Percentiles rank a stretch among this genome's conserved stretches.
Evolutionary conservation across 2,797 vertebrate genomes (phyloP).

Genomic region (Danio aesculapii): DNA sequence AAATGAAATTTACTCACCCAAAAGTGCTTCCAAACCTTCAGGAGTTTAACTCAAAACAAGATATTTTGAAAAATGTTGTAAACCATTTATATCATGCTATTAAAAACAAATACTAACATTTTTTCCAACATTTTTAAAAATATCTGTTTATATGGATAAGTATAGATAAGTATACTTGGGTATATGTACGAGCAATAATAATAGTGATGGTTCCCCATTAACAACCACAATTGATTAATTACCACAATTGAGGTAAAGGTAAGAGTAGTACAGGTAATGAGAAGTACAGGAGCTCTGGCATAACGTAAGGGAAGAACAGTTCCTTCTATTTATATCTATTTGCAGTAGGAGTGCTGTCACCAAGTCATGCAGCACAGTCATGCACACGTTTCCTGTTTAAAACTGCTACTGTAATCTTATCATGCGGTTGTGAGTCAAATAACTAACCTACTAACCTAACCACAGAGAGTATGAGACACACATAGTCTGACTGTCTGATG

Average conservation of each 20-base stretch:
- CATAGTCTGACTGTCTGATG: background rate
- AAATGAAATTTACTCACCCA: too few relatives aligned
- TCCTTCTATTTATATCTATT: conserved; percentile 70
- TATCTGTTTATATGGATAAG: too few relatives aligned
- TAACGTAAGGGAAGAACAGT: conserved; percentile 57
- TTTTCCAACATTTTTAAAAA: too few relatives aligned
- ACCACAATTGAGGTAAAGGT: background rate
- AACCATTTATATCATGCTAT: too few relatives aligned
- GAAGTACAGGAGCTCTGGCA: conserved; percentile 22
- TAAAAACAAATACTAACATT: too few relatives aligned
- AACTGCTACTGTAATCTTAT: conserved; percentile 57
- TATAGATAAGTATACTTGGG: background rate
- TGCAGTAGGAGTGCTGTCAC: conserved; percentile 15
- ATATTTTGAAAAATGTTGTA: too few relatives aligned
- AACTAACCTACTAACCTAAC: conserved; percentile 29
- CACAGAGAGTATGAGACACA: background rate
- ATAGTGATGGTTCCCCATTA: background rate
- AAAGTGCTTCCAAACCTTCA: too few relatives aligned
- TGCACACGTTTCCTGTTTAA: conserved; percentile 69
- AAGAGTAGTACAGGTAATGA: conserved; percentile 44
- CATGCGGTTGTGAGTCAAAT: background rate
- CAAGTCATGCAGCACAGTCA: conserved; percentile 40
- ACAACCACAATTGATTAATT: background rate
- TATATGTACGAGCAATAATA: background rate
- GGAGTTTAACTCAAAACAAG: too few relatives aligned